Percentiles rank a stretch among this genome's conserved stretches.
Evolutionary conservation across 2,113 vertebrate species (phyloP).

Genomic region (Chitala chitala): DNA sequence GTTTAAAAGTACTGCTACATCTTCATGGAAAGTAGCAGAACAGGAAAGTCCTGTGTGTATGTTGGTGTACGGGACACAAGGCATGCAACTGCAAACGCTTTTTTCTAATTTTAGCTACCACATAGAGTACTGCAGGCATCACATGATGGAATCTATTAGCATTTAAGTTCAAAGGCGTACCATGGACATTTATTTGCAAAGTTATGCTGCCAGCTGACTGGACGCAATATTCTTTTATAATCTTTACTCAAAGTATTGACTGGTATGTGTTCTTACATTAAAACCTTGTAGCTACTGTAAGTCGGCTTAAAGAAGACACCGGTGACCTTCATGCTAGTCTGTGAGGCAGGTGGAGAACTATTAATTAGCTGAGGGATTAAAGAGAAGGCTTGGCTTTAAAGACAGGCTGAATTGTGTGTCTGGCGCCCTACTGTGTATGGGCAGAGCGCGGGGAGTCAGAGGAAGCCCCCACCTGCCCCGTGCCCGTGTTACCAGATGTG

Average conservation of each 20-base stretch:
- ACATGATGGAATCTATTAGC: slow-evolving; percentile 23
- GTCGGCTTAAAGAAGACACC: neutral
- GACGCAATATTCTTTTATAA: neutral
- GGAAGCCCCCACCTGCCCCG: neutral
- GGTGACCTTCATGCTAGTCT: neutral
- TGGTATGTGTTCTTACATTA: neutral
- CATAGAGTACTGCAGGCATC: neutral
- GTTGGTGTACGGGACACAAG: neutral
- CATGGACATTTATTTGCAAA: slow-evolving; percentile 17
- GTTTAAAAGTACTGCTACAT: neutral
- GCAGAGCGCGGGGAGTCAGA: neutral
- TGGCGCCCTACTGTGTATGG: neutral
- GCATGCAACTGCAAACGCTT: neutral
- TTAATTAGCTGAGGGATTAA: neutral
- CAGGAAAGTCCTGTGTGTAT: neutral
- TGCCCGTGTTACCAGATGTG: neutral
- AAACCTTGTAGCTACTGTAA: neutral
- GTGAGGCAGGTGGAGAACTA: neutral
- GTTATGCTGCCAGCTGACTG: slow-evolving; percentile 6
- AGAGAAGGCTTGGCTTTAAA: neutral
- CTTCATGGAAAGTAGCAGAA: neutral
- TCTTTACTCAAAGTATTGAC: neutral
- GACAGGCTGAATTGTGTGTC: neutral
- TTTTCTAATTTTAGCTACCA: slow-evolving; percentile 7
- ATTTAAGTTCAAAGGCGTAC: slow-evolving; percentile 23